phyloP scores from a whole-genome alignment of 2,888 invertebrate species.

The Limulus polyphemus region DNA sequence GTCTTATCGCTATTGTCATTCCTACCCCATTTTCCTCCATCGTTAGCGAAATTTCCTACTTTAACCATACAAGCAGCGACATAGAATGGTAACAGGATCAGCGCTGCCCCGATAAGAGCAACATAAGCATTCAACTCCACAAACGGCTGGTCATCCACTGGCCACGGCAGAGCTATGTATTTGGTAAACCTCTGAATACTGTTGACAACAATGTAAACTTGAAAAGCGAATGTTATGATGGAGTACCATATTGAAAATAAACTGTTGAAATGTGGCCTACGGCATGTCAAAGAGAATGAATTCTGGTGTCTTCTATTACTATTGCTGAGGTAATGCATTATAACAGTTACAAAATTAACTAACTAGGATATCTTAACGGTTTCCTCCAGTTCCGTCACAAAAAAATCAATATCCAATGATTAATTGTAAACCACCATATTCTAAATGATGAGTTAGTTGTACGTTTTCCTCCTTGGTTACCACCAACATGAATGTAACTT shows the following conservation, averaged over 20 bases:
- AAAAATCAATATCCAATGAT: no score
- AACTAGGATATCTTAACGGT: no score
- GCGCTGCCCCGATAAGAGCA: slow-evolving; percentile 40
- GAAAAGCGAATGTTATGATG: slow-evolving; percentile 56
- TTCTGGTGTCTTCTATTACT: no score
- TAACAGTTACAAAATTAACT: no score
- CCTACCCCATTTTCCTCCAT: slow-evolving; percentile 62
- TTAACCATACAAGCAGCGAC: slow-evolving; percentile 53
- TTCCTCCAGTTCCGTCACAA: no score
- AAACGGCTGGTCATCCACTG: slow-evolving; percentile 49
- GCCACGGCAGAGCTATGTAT: slow-evolving; percentile 59
- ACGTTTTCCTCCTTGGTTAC: no score
- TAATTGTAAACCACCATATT: no score
- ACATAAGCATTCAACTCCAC: slow-evolving; percentile 62
- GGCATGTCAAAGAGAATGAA: slow-evolving; percentile 3
- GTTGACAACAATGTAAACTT: slow-evolving; percentile 43
- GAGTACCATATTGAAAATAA: slow-evolving; percentile 74
- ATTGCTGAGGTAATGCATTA: no score
- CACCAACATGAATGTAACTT: no score
- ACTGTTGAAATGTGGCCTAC: slow-evolving; percentile 46
- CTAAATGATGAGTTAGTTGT: no score
- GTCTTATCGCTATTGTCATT: slow-evolving; percentile 13
- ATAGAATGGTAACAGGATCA: slow-evolving; percentile 62
- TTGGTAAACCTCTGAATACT: slow-evolving; percentile 38
- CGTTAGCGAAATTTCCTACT: slow-evolving; percentile 68